Base-by-base conservation (phyloP, 1,140 invertebrate genomes). In the Procambarus virginalis region DNA sequence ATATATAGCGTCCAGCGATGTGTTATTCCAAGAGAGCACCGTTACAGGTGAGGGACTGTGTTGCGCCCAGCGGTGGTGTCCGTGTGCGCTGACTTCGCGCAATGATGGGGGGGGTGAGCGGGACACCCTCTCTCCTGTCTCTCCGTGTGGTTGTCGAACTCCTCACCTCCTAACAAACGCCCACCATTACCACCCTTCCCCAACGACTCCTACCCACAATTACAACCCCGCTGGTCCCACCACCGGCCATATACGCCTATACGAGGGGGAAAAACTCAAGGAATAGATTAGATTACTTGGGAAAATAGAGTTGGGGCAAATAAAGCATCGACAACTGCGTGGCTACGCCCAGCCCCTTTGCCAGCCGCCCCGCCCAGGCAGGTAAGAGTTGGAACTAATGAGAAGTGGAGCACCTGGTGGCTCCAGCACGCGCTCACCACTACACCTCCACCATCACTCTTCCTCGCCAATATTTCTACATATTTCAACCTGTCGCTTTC, bases 401-500 rank as follows among this genome's bases (percentile, higher is more conserved):
- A 89, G 86, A 89, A 89, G 79, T 89, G 86, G 86, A 89, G 78
- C 86, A 89, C 86, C 86, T 89, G 86, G 76, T 34, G 70, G 68
- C n/a, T 45, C 79, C 49, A 79, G 83, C 79, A 89, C 86, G 79
- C 34, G 34, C 79, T 51, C 86, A 60, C 75, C 84, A 34, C 0
- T 34, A 34, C 34, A 34, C 34, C 34, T 34, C 34, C 34, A 34
- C 34, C 34, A 34, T 34, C 34, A 34, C 34, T 34, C 34, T 34
- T 34, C 34, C 34, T 34, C 34, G 34, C 34, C 34, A 34, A 34
- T 34, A 34, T 34, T 34, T 34, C 34, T 34, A 34, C 34, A 34
- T 34, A 34, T 34, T 34, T 34, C 34, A 34, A 34, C 34, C 34
- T 34, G 34, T 34, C 34, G 34, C 34, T 34, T 34, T 34, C 34